These are phyloP conservation scores for Cacoxenus indagator DNA, from an alignment of 2,888 invertebrate species.

Conservation along the genomic window DNA sequence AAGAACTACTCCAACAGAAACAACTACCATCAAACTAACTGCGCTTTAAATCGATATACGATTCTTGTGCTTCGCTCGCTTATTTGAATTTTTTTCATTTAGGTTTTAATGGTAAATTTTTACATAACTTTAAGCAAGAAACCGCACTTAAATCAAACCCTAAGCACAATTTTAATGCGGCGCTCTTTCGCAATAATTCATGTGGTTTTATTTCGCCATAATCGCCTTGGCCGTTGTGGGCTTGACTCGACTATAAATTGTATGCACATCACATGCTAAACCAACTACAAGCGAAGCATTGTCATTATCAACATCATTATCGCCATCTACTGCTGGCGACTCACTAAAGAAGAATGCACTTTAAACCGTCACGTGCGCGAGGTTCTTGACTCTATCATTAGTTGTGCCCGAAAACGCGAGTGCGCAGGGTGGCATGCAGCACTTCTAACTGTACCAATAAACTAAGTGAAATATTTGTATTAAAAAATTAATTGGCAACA, in stretches of 20 bases:
- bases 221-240: background rate
- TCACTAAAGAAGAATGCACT: conserved; percentile 14
- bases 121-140: background rate
- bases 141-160: background rate
- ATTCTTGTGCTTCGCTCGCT: too few species aligned
- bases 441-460: background rate
- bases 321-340: background rate
- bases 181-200: background rate
- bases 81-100: too few species aligned
- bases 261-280: conserved; percentile 1
- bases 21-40: too few species aligned
- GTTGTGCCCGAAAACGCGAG: background rate
- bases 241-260: background rate
- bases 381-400: conserved; percentile 8
- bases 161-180: background rate
- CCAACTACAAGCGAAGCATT: background rate
- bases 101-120: too few species aligned
- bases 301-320: background rate
- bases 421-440: too few species aligned
- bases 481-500: background rate
- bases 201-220: conserved; percentile 1
- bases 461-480: background rate
- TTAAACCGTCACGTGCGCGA: conserved; percentile 17
- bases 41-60: too few species aligned
- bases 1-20: too few species aligned